Conservation (phyloP, 2,797 vertebrate species). For the Salarias fasciatus region DNA sequence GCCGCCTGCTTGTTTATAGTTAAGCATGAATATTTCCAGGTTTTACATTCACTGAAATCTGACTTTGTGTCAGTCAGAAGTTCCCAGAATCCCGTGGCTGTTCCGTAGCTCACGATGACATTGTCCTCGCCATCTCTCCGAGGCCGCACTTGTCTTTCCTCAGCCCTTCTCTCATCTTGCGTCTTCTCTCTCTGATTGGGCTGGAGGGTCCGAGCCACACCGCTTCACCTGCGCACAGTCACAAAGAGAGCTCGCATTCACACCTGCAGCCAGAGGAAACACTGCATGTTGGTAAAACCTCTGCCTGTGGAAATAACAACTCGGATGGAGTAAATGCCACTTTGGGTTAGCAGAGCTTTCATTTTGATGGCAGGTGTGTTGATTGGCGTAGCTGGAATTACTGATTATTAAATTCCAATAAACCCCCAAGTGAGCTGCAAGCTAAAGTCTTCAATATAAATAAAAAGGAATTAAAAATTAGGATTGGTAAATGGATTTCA, state of each 20-base stretch:
- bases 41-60: slow-evolving; percentile 18
- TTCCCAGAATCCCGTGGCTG: neutral
- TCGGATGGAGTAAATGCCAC: too few species aligned
- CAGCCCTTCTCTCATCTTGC: slow-evolving; percentile 17
- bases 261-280: neutral
- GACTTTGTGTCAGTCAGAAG: neutral
- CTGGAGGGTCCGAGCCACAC: slow-evolving; percentile 53
- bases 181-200: slow-evolving; percentile 36
- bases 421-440: too few species aligned
- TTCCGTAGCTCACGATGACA: slow-evolving; percentile 64
- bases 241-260: neutral
- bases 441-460: too few species aligned
- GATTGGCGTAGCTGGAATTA: too few species aligned
- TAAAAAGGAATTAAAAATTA: too few species aligned
- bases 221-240: slow-evolving; percentile 49
- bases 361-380: too few species aligned
- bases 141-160: slow-evolving; percentile 43
- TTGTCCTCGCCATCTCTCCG: slow-evolving; percentile 61
- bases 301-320: too few species aligned
- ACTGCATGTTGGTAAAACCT: neutral
- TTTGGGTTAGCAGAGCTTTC: too few species aligned
- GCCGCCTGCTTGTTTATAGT: slow-evolving; percentile 7
- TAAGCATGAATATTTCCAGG: slow-evolving; percentile 3
- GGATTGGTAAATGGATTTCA: too few species aligned
- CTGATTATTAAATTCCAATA: too few species aligned